A percentile compares a stretch with the other conserved stretches of the same genome.
phyloP scores from a whole-genome alignment of 2,888 invertebrate species.

The Cosmia trapezina region DNA sequence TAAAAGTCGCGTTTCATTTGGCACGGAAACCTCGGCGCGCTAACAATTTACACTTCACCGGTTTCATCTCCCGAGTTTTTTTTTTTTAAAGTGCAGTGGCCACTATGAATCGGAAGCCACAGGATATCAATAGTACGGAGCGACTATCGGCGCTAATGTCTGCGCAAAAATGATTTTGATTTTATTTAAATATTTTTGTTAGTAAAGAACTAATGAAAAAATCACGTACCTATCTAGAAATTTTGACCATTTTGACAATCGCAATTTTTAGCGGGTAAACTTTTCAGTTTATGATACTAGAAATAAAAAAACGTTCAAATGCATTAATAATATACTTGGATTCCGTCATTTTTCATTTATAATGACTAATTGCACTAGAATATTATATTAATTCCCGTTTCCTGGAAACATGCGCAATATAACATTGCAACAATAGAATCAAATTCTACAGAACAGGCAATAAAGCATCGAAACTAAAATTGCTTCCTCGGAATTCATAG shows the following conservation, averaged over 20 bases:
- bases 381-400: background rate
- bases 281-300: too few relatives aligned
- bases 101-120: conserved; percentile 17
- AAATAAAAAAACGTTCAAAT: too few relatives aligned
- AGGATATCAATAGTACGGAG: background rate
- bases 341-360: too few relatives aligned
- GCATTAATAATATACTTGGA: too few relatives aligned
- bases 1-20: conserved; percentile 23
- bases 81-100: conserved; percentile 22
- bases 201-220: too few relatives aligned
- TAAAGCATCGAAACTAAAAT: conserved; percentile 24
- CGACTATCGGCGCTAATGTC: too few relatives aligned
- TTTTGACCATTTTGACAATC: too few relatives aligned
- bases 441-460: background rate
- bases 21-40: background rate
- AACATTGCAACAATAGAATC: conserved; percentile 21
- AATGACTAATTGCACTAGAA: too few relatives aligned
- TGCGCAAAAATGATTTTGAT: too few relatives aligned
- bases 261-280: too few relatives aligned
- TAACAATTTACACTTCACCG: conserved; percentile 22
- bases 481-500: conserved; percentile 16
- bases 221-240: too few relatives aligned
- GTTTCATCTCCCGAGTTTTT: conserved; percentile 4
- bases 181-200: too few relatives aligned
- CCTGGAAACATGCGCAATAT: background rate